A percentile compares a stretch with the other conserved stretches of the same genome.
Evolutionary conservation across 2,888 invertebrate species (phyloP).

Genomic region (Oxystoma pomonae): DNA sequence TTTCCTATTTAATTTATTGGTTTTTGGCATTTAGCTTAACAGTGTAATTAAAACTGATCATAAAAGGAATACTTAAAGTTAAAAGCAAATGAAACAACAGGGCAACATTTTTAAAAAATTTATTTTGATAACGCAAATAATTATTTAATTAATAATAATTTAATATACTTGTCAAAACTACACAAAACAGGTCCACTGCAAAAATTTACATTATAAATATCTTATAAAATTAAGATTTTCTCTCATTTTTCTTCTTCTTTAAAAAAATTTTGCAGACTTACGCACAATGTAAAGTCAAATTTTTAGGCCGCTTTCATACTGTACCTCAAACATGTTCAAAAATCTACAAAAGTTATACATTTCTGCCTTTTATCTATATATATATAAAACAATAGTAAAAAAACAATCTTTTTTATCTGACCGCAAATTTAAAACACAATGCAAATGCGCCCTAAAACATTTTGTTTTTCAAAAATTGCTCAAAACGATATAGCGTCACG

Average conservation of each 20-base stretch:
- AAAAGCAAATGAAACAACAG: too few relatives aligned
- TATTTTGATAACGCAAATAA: neutral
- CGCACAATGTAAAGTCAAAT: neutral
- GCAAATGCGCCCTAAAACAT: neutral
- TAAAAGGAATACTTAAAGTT: too few relatives aligned
- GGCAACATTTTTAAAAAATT: neutral
- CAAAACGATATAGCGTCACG: constrained; percentile 25
- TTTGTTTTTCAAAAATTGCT: neutral
- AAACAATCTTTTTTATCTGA: constrained; percentile 7
- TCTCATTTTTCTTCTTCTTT: neutral
- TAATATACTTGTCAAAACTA: neutral
- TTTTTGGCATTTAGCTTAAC: too few relatives aligned
- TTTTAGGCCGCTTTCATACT: neutral
- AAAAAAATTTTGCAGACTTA: neutral
- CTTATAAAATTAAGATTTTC: neutral
- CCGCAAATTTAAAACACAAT: neutral
- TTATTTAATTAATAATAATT: neutral
- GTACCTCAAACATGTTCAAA: neutral
- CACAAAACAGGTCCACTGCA: neutral
- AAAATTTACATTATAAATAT: neutral
- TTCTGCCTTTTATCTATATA: neutral
- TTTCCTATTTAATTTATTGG: too few relatives aligned
- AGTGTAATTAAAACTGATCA: too few relatives aligned
- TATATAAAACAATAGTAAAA: neutral
- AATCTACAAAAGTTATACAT: neutral